Evolutionary conservation across 2,888 invertebrate genomes (phyloP).

Genomic region (Drosophila affinis): DNA sequence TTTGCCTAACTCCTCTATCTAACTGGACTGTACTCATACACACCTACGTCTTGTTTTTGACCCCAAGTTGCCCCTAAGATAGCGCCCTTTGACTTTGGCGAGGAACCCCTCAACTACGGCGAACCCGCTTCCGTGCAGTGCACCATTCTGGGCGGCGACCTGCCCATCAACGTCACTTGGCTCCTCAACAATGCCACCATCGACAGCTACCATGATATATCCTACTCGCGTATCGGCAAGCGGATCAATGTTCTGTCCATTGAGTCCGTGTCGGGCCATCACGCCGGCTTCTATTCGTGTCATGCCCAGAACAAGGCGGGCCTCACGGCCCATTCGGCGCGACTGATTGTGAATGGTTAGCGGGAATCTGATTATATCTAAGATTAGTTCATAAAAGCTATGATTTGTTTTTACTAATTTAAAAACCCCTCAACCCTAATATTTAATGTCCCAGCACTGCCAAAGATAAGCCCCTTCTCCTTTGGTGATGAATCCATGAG

Average conservation of each 20-base stretch:
- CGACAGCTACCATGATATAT: conserved; percentile 84
- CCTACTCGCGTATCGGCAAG: conserved; percentile 86
- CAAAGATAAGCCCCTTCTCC: conserved; percentile 88
- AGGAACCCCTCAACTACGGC: conserved; percentile 86
- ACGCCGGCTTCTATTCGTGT: conserved; percentile 89
- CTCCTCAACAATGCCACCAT: conserved; percentile 84
- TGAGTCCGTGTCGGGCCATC: conserved; percentile 85
- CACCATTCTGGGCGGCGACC: conserved; percentile 87
- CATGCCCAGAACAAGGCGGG: conserved; percentile 88
- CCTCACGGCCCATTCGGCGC: conserved; percentile 85
- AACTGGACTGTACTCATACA: conserved; percentile 23
- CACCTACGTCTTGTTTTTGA: neutral
- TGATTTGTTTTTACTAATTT: conserved; percentile 15
- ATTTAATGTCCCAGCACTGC: conserved; percentile 47
- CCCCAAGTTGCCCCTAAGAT: conserved; percentile 85
- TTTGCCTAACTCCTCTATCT: conserved; percentile 6
- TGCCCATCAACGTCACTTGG: conserved; percentile 88
- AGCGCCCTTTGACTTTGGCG: conserved; percentile 86
- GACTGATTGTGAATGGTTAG: conserved; percentile 86
- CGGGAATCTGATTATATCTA: neutral
- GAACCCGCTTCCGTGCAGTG: conserved; percentile 87
- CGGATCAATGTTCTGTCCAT: conserved; percentile 87
- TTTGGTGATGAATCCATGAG: conserved; percentile 90
- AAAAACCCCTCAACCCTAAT: conserved; percentile 44
- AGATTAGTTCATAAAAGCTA: neutral